Evolutionary conservation across 1,140 invertebrate species (phyloP).

Genomic region (Leptopilina boulardi): DNA sequence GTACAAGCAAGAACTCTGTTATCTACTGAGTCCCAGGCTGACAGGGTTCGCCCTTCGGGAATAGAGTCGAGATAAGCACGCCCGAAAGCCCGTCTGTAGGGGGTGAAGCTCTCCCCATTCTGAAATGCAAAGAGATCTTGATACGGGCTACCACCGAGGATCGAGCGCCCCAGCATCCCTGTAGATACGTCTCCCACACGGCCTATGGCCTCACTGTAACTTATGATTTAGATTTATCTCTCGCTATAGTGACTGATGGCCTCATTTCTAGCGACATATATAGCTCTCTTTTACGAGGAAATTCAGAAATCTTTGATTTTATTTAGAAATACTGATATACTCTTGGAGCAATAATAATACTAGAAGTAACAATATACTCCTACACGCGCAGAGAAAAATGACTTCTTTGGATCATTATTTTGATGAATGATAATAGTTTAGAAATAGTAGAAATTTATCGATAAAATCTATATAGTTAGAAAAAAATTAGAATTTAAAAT

Average conservation of each 20-base stretch:
- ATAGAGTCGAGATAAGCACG: constrained; percentile 74
- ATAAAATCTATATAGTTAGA: too few species aligned
- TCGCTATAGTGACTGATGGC: constrained; percentile 69
- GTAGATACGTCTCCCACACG: constrained; percentile 52
- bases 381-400: constrained; percentile 44
- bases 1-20: constrained; percentile 63
- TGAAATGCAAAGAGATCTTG: constrained; percentile 75
- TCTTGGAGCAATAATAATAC: background rate
- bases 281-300: too few species aligned
- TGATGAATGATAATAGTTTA: background rate
- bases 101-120: constrained; percentile 46
- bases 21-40: constrained; percentile 73
- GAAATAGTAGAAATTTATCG: too few species aligned
- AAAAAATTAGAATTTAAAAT: too few species aligned
- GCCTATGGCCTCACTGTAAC: constrained; percentile 59
- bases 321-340: too few species aligned
- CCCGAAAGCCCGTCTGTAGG: constrained; percentile 30
- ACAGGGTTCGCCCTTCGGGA: constrained; percentile 74
- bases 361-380: constrained; percentile 33
- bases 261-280: constrained; percentile 60
- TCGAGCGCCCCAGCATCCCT: constrained; percentile 57
- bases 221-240: constrained; percentile 75
- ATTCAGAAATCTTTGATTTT: too few species aligned
- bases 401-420: too few species aligned
- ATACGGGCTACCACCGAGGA: constrained; percentile 67